These are phyloP conservation scores for Chamaetylas fuelleborni DNA, from an alignment of 2,113 vertebrate genomes.

Conservation along the genomic window DNA sequence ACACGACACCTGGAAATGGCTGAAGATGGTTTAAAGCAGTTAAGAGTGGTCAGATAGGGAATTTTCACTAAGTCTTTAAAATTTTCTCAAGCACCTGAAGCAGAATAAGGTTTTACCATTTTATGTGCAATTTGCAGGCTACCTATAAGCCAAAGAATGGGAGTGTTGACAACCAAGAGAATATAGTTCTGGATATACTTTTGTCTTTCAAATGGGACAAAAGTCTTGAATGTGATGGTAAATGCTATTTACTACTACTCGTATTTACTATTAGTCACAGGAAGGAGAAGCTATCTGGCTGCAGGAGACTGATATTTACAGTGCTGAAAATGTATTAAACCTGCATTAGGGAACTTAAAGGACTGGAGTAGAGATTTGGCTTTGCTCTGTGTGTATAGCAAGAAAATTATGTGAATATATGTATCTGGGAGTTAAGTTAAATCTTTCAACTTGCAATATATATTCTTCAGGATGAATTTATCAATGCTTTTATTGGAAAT, in stretches of 20 bases:
- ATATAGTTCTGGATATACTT: not conserved
- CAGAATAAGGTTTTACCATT: not conserved
- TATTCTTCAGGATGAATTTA: not conserved
- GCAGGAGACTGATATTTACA: not conserved
- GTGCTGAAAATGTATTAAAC: not conserved
- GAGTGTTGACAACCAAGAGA: not conserved
- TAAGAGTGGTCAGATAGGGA: not conserved
- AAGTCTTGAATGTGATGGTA: not conserved
- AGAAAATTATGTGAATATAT: fast-evolving
- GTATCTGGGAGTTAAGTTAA: not conserved
- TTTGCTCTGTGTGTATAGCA: not conserved
- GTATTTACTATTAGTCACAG: not conserved
- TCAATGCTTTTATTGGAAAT: not conserved
- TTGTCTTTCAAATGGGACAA: not conserved
- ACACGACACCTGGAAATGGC: not conserved
- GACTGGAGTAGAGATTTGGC: not conserved
- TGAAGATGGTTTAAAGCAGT: not conserved
- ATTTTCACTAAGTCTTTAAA: not conserved
- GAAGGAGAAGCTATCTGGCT: not conserved
- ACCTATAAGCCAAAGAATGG: not conserved
- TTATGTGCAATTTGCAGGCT: not conserved
- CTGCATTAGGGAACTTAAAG: not conserved
- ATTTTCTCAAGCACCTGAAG: not conserved
- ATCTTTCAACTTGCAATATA: not conserved
- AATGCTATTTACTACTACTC: not conserved